Percentiles rank a stretch among this genome's conserved stretches.
Evolutionary conservation across 2,797 vertebrate species (phyloP).

Genomic region (Artibeus lituratus): DNA sequence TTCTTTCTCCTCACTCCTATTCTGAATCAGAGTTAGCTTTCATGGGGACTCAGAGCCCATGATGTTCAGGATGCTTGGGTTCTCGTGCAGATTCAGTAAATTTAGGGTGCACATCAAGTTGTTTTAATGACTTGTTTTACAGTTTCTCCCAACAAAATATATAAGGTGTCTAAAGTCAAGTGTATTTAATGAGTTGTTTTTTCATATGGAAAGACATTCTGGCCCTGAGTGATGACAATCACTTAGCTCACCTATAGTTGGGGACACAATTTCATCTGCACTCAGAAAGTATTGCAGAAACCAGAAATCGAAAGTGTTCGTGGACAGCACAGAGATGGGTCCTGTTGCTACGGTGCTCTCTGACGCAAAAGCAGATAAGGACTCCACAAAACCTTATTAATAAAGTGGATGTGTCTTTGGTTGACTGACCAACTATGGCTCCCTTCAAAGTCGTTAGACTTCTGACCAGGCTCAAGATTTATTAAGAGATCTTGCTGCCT

Average conservation of each 20-base stretch:
- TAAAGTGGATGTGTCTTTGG: slow-evolving; percentile 52
- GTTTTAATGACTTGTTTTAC: not conserved
- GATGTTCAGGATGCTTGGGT: not conserved
- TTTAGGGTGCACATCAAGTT: not conserved
- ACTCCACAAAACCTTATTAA: slow-evolving; percentile 38
- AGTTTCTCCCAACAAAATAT: slow-evolving; percentile 13
- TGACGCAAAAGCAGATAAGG: slow-evolving; percentile 49
- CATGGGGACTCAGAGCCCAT: not conserved
- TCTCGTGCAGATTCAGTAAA: not conserved
- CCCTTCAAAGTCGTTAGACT: slow-evolving; percentile 62
- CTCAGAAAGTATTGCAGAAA: slow-evolving; percentile 15
- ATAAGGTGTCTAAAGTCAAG: not conserved
- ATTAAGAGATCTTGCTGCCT: slow-evolving; percentile 64
- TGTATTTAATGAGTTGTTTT: not conserved
- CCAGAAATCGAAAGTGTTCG: not conserved
- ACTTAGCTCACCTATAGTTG: not conserved
- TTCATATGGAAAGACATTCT: slow-evolving; percentile 14
- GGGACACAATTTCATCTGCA: not conserved
- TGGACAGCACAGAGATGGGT: not conserved
- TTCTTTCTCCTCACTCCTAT: not conserved
- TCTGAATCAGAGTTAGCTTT: not conserved
- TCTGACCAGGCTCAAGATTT: slow-evolving; percentile 50
- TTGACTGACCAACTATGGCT: slow-evolving; percentile 41
- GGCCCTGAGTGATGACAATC: not conserved
- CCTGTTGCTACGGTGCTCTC: not conserved